Evolutionary conservation across 2,888 invertebrate species (phyloP).

Genomic region (Lithophane leautieri): DNA sequence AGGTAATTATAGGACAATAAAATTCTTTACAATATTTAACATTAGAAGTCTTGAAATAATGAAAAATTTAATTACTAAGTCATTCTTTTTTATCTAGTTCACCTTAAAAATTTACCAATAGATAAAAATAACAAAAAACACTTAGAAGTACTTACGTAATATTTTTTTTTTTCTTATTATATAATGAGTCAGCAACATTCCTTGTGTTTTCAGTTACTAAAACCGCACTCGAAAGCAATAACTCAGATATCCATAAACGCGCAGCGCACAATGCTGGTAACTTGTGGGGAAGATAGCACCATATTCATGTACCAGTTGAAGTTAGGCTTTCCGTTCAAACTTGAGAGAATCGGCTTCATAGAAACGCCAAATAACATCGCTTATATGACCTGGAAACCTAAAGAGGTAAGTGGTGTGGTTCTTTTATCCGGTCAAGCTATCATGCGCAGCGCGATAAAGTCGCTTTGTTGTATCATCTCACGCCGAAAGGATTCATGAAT

Average conservation of each 20-base stretch:
- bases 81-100: too few relatives aligned
- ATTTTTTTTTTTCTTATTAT: too few relatives aligned
- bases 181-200: background rate
- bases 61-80: too few relatives aligned
- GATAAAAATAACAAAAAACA: too few relatives aligned
- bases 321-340: slow-evolving; percentile 80
- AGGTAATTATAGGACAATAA: too few relatives aligned
- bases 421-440: background rate
- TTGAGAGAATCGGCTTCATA: slow-evolving; percentile 93
- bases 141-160: too few relatives aligned
- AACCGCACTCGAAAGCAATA: slow-evolving; percentile 92
- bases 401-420: slow-evolving; percentile 76
- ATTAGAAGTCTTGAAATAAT: too few relatives aligned
- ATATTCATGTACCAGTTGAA: slow-evolving; percentile 92
- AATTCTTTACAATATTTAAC: too few relatives aligned
- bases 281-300: slow-evolving; percentile 92
- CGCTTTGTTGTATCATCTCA: background rate
- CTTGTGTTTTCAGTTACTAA: slow-evolving; percentile 85
- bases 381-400: slow-evolving; percentile 93
- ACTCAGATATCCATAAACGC: slow-evolving; percentile 91
- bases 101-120: too few relatives aligned
- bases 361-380: slow-evolving; percentile 91
- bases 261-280: slow-evolving; percentile 91
- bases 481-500: background rate
- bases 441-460: background rate